A percentile compares a stretch with the other conserved stretches of the same genome.
Conservation (phyloP, 2,888 invertebrate genomes). For the Frankliniella intonsa region DNA sequence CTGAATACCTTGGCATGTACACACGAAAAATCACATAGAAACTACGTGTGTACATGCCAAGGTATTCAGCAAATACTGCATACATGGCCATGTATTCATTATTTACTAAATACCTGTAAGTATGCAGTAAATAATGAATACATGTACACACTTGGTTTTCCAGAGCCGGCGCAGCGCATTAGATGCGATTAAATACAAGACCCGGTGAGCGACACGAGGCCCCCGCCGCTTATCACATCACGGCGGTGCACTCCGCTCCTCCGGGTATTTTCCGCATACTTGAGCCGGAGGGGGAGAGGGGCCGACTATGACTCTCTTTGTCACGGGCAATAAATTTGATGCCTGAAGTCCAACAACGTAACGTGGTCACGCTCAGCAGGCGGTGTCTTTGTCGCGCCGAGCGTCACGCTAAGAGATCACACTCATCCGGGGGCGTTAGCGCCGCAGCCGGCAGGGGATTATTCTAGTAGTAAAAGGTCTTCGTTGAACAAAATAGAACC, state of each 20-base stretch:
- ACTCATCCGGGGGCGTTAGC: background rate
- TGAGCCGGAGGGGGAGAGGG: background rate
- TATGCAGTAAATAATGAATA: too few species aligned
- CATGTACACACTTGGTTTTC: too few species aligned
- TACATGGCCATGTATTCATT: too few species aligned
- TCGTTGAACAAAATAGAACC: too few species aligned
- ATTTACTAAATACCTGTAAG: too few species aligned
- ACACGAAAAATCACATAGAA: too few species aligned
- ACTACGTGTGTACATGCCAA: too few species aligned
- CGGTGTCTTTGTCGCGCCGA: background rate
- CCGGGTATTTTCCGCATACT: background rate
- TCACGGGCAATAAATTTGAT: slow-evolving; percentile 22
- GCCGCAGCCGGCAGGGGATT: too few species aligned
- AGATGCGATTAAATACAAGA: background rate
- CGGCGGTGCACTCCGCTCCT: background rate
- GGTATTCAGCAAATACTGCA: too few species aligned
- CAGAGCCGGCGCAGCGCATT: background rate
- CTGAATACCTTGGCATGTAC: too few species aligned
- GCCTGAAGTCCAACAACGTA: slow-evolving; percentile 8
- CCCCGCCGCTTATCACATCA: background rate
- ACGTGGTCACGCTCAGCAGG: slow-evolving; percentile 14
- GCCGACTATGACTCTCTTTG: background rate
- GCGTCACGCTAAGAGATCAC: slow-evolving; percentile 24
- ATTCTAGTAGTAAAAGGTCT: too few species aligned
- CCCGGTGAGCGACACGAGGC: background rate